Evolutionary conservation across 1,140 invertebrate species (phyloP), one percentile per base, ranked within the genome.

Genomic region (Coptotermes formosanus): DNA sequence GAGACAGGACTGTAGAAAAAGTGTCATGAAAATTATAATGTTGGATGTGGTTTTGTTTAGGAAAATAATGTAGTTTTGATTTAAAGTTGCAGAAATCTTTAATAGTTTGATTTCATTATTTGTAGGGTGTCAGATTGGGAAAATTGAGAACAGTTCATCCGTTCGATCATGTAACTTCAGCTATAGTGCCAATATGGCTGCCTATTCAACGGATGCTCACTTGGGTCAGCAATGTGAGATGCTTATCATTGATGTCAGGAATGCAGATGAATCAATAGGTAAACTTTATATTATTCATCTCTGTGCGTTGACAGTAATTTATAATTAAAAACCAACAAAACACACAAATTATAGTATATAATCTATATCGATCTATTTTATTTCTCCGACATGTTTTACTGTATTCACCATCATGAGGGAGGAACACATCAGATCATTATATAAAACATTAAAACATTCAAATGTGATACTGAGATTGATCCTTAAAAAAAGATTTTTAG

Each of bases 101-200:
- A 38, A 38, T 48, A 9, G 2, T 21, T 6, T 38, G 82, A 6
- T 82, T 85, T 43, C 85, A 81, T 86, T 52, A 86, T 86, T 82
- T 85, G 92, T 91, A 90, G 95, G 96, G 48, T 94, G 94, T 87
- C 94, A 95, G 89, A 95, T 96, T 88, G 95, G 95, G 14, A 94
- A 94, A 87, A 92, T 99, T 48, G 91, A 94, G 8, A 95, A 96
- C 84, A 96, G 96, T 89, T 98, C 97, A 69, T 96, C 97, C 43
- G 98, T 99, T 30, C 94, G 98, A 89, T 96, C 97, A 45, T 97
- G 97, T 90, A 94, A 94, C 85, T 99, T 99, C 91, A 98, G 97
- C 90, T 99, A 96, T 90, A 97, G 97, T 87, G 97, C 97, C 19
- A 97, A 98, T 89, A 94, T 97, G 89, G 95, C 98, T 85, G 96